Conservation (phyloP, 1,140 invertebrate genomes). For the Platyura marginata region DNA sequence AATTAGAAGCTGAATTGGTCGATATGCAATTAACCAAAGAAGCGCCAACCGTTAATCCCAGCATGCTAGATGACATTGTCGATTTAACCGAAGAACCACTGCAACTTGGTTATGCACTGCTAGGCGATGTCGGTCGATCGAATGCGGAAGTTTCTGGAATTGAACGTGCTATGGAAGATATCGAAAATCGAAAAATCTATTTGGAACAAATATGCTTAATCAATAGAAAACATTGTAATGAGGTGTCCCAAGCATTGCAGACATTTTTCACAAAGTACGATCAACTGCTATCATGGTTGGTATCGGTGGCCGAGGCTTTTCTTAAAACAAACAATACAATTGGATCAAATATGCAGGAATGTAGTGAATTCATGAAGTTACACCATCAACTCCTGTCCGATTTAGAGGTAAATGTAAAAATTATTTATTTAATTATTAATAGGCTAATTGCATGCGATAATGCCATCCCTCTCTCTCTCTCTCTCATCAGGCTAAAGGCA, state of each 20-base stretch:
- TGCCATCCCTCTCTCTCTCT: too few species aligned
- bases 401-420: conserved; percentile 35
- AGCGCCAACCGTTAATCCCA: conserved; percentile 45
- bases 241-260: conserved; percentile 43
- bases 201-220: conserved; percentile 46
- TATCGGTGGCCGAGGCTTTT: conserved; percentile 45
- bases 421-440: not conserved
- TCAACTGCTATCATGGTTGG: conserved; percentile 50
- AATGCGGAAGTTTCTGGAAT: conserved; percentile 47
- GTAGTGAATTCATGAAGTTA: conserved; percentile 54
- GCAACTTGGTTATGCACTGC: conserved; percentile 49
- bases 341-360: conserved; percentile 47
- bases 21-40: conserved; percentile 21
- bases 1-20: conserved; percentile 55
- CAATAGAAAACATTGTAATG: conserved; percentile 50
- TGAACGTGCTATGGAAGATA: conserved; percentile 43
- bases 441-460: not conserved
- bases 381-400: conserved; percentile 58
- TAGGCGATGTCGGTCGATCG: conserved; percentile 47
- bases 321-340: conserved; percentile 55
- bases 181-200: conserved; percentile 52
- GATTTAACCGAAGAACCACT: conserved; percentile 37
- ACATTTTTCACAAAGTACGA: conserved; percentile 53
- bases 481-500: conserved; percentile 37
- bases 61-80: conserved; percentile 33